Conservation (phyloP, 2,888 invertebrate species). For the Ichneumoninae sp. region DNA sequence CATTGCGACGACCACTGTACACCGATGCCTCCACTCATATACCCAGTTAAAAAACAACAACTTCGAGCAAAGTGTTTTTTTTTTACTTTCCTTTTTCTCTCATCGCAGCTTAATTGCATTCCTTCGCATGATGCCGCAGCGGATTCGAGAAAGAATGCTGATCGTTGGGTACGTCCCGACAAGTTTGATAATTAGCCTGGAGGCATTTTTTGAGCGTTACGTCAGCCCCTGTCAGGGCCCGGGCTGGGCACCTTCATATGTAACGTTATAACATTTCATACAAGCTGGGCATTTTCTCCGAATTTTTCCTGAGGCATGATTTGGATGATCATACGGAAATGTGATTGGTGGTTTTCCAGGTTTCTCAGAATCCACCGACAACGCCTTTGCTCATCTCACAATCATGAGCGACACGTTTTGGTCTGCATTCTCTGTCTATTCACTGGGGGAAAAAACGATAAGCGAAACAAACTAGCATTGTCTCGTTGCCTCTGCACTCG, state of each 20-base stretch:
- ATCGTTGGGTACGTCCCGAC: not conserved
- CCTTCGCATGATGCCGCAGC: not conserved
- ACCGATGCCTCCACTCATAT: conserved; percentile 38
- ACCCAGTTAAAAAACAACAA: conserved; percentile 24
- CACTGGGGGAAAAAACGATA: not conserved
- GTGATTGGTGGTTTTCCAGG: no score
- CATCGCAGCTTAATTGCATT: not conserved
- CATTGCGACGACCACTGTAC: conserved; percentile 73
- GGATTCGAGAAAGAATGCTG: not conserved
- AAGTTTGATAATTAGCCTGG: no score
- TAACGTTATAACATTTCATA: no score
- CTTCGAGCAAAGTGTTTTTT: not conserved
- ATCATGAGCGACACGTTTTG: not conserved
- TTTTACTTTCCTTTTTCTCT: not conserved
- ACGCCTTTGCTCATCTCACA: not conserved
- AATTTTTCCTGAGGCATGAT: no score
- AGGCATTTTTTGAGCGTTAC: no score
- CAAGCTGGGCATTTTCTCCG: no score
- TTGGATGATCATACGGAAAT: no score
- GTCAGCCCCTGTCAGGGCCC: no score
- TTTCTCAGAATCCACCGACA: no score
- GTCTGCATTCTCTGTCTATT: not conserved
- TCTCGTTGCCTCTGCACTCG: not conserved
- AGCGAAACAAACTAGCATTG: not conserved
- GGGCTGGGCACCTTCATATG: no score